These are phyloP conservation scores for Epistrophe eligans DNA, from an alignment of 2,888 invertebrate species.

Conservation along the genomic window DNA sequence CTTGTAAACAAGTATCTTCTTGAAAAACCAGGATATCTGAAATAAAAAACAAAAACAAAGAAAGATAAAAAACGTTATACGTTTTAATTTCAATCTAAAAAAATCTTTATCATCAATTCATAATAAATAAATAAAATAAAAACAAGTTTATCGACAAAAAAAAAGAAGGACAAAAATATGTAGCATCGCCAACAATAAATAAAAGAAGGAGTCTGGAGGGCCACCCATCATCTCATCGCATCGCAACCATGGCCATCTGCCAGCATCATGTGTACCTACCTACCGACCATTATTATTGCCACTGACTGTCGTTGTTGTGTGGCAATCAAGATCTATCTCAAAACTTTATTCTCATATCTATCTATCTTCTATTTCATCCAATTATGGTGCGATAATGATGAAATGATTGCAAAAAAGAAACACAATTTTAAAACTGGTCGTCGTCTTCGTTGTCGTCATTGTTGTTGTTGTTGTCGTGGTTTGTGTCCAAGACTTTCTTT, in stretches of 20 bases:
- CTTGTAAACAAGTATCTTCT: background rate
- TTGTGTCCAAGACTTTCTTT: conserved; percentile 27
- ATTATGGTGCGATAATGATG: conserved; percentile 68
- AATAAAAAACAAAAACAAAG: background rate
- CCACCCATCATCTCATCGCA: background rate
- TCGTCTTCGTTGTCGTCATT: too few species aligned
- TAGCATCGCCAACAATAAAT: background rate
- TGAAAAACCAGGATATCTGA: conserved; percentile 25
- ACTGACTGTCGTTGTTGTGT: background rate
- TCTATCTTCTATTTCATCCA: conserved; percentile 50
- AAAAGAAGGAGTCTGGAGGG: background rate
- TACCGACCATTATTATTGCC: background rate
- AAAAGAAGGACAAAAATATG: background rate
- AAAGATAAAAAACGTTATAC: background rate
- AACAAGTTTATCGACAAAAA: background rate
- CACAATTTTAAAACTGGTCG: conserved; percentile 54
- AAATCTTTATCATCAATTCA: conserved; percentile 1
- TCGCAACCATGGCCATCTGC: conserved; percentile 1
- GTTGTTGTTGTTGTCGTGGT: background rate
- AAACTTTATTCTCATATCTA: conserved; percentile 25
- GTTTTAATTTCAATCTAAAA: conserved; percentile 6
- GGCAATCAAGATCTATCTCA: conserved; percentile 38
- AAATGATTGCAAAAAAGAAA: conserved; percentile 53
- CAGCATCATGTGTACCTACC: conserved; percentile 6
- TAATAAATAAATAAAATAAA: background rate